Evolutionary conservation across 2,113 vertebrate species (phyloP).

Genomic region (Rhinoderma darwinii): DNA sequence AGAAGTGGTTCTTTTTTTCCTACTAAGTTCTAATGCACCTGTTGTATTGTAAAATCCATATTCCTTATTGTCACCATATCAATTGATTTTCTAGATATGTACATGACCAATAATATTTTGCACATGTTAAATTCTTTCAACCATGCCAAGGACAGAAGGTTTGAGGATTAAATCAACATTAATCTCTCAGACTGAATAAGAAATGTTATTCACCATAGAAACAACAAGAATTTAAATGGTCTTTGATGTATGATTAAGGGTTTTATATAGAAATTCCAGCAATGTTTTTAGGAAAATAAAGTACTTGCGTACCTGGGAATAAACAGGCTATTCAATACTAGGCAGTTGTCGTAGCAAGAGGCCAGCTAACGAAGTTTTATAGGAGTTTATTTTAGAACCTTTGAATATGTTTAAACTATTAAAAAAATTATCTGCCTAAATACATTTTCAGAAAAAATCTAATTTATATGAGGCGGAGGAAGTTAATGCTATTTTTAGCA

Average conservation of each 20-base stretch:
- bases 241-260: conserved; percentile 46
- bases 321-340: not conserved
- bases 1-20: not conserved
- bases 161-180: conserved; percentile 45
- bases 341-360: not conserved
- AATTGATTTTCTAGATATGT: conserved; percentile 43
- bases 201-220: conserved; percentile 38
- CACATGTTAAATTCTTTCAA: conserved; percentile 27
- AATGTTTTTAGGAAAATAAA: conserved; percentile 15
- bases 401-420: too few relatives aligned
- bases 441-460: too few relatives aligned
- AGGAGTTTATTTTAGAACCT: too few relatives aligned
- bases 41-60: conserved; percentile 25
- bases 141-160: not conserved
- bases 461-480: too few relatives aligned
- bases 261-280: conserved; percentile 37
- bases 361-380: too few relatives aligned
- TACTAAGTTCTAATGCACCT: not conserved
- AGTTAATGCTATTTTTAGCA: too few relatives aligned
- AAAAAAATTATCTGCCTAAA: too few relatives aligned
- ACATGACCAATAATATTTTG: conserved; percentile 4
- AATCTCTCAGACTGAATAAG: conserved; percentile 19
- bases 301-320: not conserved
- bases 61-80: not conserved
- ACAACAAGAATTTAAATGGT: conserved; percentile 24